These are phyloP conservation scores for Acrocephalus kingi DNA, from an alignment of 2,113 vertebrate species.

Conservation along the genomic window DNA sequence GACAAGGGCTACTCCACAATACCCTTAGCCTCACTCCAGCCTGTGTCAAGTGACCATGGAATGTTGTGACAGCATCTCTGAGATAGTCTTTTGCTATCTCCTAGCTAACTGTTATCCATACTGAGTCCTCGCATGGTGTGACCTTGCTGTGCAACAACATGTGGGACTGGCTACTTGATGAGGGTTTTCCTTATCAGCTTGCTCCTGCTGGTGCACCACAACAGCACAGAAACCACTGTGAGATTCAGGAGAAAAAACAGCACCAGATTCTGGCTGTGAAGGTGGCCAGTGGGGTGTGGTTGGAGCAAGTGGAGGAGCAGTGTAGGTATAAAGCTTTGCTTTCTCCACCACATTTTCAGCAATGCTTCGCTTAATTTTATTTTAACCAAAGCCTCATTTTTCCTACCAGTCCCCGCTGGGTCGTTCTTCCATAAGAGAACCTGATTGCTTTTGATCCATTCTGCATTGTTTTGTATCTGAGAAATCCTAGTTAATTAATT, in stretches of 20 bases:
- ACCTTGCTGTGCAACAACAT: not conserved
- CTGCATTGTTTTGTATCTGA: not conserved
- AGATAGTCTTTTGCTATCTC: not conserved
- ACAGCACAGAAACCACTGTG: not conserved
- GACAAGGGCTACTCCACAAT: not conserved
- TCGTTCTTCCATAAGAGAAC: not conserved
- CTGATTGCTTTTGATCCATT: not conserved
- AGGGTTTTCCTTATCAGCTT: not conserved
- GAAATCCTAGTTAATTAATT: not conserved
- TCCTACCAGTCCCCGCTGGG: not conserved
- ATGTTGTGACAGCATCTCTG: not conserved
- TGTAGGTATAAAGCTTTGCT: not conserved
- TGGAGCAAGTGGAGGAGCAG: not conserved
- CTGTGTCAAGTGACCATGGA: not conserved
- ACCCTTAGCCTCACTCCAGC: not conserved
- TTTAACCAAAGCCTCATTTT: not conserved
- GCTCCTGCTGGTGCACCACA: not conserved
- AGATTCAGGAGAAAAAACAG: not conserved
- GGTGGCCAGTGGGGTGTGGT: not conserved
- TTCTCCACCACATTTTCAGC: accelerated
- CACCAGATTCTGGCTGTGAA: not conserved
- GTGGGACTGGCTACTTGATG: not conserved
- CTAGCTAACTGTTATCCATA: not conserved
- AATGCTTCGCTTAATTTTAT: not conserved
- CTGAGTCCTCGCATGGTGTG: accelerated